phyloP scores from a whole-genome alignment of 2,888 invertebrate species.

The Trypoxylon attenuatum region DNA sequence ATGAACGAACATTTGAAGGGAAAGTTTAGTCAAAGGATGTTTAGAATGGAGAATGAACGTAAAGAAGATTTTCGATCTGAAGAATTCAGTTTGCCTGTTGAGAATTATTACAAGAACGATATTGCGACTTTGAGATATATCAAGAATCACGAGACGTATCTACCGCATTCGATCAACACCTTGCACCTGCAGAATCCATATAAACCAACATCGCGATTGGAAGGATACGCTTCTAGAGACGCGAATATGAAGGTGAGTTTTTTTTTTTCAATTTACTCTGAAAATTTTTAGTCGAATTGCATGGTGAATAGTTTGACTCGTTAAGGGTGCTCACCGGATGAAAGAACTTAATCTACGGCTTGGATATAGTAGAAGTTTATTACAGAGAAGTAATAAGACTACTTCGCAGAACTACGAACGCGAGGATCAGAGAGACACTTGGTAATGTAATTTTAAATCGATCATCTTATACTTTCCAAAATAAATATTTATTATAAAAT shows the following conservation, averaged over 20 bases:
- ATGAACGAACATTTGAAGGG: no score
- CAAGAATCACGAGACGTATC: conserved; percentile 29
- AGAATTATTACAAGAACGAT: conserved; percentile 35
- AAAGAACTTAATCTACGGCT: conserved; percentile 51
- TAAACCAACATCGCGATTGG: conserved; percentile 47
- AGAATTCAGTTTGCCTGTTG: neutral
- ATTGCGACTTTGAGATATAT: conserved; percentile 37
- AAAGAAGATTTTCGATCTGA: no score
- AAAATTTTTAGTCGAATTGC: neutral
- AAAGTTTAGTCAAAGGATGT: no score
- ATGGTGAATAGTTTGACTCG: neutral
- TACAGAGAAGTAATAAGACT: conserved; percentile 1
- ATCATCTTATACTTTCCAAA: no score
- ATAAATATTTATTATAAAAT: neutral
- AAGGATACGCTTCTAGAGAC: conserved; percentile 54
- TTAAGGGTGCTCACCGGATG: conserved; percentile 40
- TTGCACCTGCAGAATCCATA: conserved; percentile 62
- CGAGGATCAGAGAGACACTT: conserved; percentile 24
- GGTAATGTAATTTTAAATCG: conserved; percentile 29
- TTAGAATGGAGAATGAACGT: no score
- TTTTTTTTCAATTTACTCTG: conserved; percentile 11
- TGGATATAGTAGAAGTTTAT: conserved; percentile 39
- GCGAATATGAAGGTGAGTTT: conserved; percentile 33
- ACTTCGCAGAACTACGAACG: conserved; percentile 10
- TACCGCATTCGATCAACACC: conserved; percentile 55